Percentiles rank a stretch among this genome's conserved stretches.
Conservation (phyloP, 2,797 vertebrate genomes). For the Melanotaenia boesemani region DNA sequence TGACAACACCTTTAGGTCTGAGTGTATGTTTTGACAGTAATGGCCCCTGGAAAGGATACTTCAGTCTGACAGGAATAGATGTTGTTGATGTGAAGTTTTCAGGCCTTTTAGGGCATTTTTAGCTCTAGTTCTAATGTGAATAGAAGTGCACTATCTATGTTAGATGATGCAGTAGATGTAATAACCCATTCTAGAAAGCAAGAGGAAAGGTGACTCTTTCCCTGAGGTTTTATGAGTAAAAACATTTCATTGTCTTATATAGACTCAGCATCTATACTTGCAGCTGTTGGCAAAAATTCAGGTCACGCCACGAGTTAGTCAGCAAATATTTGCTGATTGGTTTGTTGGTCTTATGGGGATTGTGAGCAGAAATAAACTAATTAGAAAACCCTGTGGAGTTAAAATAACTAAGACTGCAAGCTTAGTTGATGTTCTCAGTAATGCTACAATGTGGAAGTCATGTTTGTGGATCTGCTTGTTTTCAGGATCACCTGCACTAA, state of each 20-base stretch:
- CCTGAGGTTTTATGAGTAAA: conserved; percentile 8
- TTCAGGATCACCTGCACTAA: conserved; percentile 43
- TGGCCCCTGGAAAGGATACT: conserved; percentile 62
- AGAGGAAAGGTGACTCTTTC: conserved; percentile 16
- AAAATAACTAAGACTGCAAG: conserved; percentile 9
- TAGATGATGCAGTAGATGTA: conserved; percentile 22
- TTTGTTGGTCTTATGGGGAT: conserved; percentile 15
- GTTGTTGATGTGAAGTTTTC: conserved; percentile 45
- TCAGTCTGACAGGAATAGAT: conserved; percentile 63
- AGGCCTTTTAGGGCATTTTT: conserved; percentile 40
- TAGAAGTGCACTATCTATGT: conserved; percentile 32
- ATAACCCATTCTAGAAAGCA: conserved; percentile 3
- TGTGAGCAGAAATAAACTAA: conserved; percentile 26
- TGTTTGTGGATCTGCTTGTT: conserved; percentile 16
- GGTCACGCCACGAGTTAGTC: conserved; percentile 36
- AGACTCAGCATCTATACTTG: conserved; percentile 1
- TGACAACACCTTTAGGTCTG: conserved; percentile 66
- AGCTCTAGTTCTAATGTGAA: conserved; percentile 12
- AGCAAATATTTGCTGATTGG: conserved; percentile 32
- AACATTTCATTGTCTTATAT: not conserved
- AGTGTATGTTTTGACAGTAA: conserved; percentile 61
- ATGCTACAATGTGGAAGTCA: conserved; percentile 26
- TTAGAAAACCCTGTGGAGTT: conserved; percentile 22
- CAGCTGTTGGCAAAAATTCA: conserved; percentile 7
- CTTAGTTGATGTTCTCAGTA: conserved; percentile 40